Percentiles rank a stretch among this genome's conserved stretches.
Conservation (phyloP, 2,113 vertebrate genomes). For the Urocolius indicus region DNA sequence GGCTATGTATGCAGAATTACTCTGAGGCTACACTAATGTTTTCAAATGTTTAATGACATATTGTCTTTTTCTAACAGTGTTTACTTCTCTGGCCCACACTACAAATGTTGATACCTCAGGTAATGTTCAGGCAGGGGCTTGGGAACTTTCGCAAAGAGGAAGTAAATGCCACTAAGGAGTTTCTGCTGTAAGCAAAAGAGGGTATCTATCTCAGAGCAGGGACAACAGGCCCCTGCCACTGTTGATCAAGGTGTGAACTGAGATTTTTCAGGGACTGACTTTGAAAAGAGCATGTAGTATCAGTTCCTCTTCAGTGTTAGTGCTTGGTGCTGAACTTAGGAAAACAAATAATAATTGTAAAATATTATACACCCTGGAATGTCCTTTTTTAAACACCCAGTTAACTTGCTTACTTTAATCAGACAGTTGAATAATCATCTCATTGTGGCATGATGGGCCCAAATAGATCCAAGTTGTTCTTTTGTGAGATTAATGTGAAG, state of each 20-base stretch:
- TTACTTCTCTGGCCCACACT: not conserved
- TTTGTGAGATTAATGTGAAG: constrained; percentile 76
- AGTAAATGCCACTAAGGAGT: not conserved
- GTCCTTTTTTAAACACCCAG: constrained; percentile 51
- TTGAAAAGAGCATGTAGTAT: not conserved
- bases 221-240: not conserved
- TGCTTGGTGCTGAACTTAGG: constrained; percentile 8
- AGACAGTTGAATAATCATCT: constrained; percentile 70
- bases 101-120: not conserved
- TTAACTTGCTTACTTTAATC: constrained; percentile 64
- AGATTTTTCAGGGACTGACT: not conserved
- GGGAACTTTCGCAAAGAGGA: not conserved
- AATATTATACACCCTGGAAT: constrained; percentile 41
- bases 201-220: not conserved
- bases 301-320: not conserved
- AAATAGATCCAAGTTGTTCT: constrained; percentile 60
- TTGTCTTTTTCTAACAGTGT: not conserved
- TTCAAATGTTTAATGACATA: not conserved
- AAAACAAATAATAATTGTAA: constrained; percentile 63
- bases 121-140: not conserved
- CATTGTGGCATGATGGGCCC: constrained; percentile 62
- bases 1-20: not conserved
- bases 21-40: not conserved
- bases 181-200: not conserved
- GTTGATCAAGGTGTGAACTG: not conserved